Conservation (phyloP, 2,888 invertebrate species). For the Synergus itoensis region DNA sequence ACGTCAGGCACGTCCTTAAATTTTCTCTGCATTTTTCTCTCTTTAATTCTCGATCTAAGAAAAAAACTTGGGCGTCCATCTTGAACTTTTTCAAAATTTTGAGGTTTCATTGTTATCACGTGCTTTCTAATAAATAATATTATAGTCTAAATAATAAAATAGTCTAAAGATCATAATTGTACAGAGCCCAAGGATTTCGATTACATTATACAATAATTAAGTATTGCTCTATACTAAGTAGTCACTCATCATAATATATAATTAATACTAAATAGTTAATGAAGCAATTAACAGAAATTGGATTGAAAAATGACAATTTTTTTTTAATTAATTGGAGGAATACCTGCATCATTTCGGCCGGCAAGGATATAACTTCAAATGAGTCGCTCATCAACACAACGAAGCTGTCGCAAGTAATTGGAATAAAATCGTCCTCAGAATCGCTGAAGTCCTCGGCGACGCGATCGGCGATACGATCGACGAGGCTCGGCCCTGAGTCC, state of each 20-base stretch:
- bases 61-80: too few relatives aligned
- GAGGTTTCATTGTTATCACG: too few relatives aligned
- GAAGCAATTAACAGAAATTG: not conserved
- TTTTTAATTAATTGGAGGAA: not conserved
- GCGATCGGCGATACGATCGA: constrained; percentile 59
- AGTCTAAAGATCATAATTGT: too few relatives aligned
- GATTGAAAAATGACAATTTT: not conserved
- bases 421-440: constrained; percentile 59
- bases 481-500: constrained; percentile 71
- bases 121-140: too few relatives aligned
- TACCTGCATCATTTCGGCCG: constrained; percentile 77
- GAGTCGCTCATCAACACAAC: constrained; percentile 78
- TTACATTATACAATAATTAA: too few relatives aligned
- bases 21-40: not conserved
- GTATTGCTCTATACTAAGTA: too few relatives aligned
- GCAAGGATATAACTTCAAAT: constrained; percentile 76
- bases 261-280: not conserved
- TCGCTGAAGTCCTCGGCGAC: constrained; percentile 58
- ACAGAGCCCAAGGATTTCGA: too few relatives aligned
- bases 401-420: constrained; percentile 71
- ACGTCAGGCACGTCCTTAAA: not conserved
- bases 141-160: too few relatives aligned
- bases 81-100: too few relatives aligned
- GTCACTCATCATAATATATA: not conserved
- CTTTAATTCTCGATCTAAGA: not conserved